Evolutionary conservation across 2,888 invertebrate genomes (phyloP).

Genomic region (Choristoneura rosaceana): DNA sequence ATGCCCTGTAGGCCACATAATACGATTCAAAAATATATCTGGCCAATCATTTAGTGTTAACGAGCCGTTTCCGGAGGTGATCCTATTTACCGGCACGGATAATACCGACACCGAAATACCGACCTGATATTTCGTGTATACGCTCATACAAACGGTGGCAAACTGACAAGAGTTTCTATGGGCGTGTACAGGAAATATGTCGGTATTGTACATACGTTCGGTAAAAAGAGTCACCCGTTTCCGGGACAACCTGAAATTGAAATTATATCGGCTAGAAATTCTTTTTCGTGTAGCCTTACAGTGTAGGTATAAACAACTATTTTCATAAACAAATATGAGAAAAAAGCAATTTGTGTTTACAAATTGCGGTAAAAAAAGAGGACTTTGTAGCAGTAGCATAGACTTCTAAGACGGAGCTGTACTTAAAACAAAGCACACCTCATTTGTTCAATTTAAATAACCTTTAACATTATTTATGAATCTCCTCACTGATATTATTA

Average conservation of each 20-base stretch:
- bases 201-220: too few relatives aligned
- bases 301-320: slow-evolving; percentile 31
- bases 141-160: too few relatives aligned
- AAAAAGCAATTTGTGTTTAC: slow-evolving; percentile 20
- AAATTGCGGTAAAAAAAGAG: slow-evolving; percentile 17
- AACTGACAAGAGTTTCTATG: too few relatives aligned
- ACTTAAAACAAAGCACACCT: slow-evolving; percentile 18
- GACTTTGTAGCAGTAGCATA: slow-evolving; percentile 10
- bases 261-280: slow-evolving; percentile 30
- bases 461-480: slow-evolving; percentile 5
- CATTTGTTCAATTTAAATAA: background rate
- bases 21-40: background rate
- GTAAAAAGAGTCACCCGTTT: slow-evolving; percentile 12
- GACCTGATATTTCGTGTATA: too few relatives aligned
- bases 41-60: background rate
- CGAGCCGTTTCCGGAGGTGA: background rate
- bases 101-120: too few relatives aligned
- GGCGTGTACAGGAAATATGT: too few relatives aligned
- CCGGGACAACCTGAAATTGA: slow-evolving; percentile 18
- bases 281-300: slow-evolving; percentile 27
- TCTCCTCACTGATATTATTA: slow-evolving; percentile 23
- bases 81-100: too few relatives aligned
- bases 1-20: background rate
- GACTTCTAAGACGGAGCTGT: slow-evolving; percentile 17
- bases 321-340: slow-evolving; percentile 31